Conservation (phyloP, 2,113 vertebrate species). For the Vimba vimba region DNA sequence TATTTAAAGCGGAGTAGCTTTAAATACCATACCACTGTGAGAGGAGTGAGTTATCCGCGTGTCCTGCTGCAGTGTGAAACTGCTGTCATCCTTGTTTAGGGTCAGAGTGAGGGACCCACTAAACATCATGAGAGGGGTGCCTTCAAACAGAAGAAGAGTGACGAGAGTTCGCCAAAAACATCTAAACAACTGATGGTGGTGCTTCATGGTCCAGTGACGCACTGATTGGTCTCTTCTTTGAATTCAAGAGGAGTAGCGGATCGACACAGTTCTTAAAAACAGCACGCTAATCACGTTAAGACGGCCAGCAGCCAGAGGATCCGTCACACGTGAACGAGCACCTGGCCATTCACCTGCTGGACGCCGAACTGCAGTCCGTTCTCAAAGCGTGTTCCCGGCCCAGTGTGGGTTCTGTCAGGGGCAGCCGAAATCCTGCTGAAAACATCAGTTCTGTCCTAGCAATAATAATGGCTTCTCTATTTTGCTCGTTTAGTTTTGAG, state of each 20-base stretch:
- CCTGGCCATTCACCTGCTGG: conserved; percentile 21
- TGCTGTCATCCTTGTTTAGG: conserved; percentile 14
- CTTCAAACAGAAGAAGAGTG: conserved; percentile 48
- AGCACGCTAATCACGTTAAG: not conserved
- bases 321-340: conserved; percentile 12
- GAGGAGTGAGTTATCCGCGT: conserved; percentile 27
- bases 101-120: conserved; percentile 40
- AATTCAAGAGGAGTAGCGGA: not conserved
- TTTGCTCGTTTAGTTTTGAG: not conserved
- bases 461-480: not conserved
- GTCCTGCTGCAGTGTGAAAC: conserved; percentile 11
- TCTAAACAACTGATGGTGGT: conserved; percentile 7
- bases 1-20: not conserved
- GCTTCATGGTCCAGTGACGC: conserved; percentile 48
- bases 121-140: not conserved
- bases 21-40: conserved; percentile 39
- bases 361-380: not conserved
- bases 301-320: not conserved
- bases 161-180: conserved; percentile 44
- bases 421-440: conserved; percentile 28
- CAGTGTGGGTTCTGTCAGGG: not conserved
- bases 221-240: not conserved
- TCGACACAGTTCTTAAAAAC: not conserved
- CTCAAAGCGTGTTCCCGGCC: conserved; percentile 34
- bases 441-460: not conserved